A percentile compares a stretch with the other conserved stretches of the same genome.
These are phyloP conservation scores for Apeltes quadracus DNA, from an alignment of 2,113 vertebrate genomes.

Conservation along the genomic window DNA sequence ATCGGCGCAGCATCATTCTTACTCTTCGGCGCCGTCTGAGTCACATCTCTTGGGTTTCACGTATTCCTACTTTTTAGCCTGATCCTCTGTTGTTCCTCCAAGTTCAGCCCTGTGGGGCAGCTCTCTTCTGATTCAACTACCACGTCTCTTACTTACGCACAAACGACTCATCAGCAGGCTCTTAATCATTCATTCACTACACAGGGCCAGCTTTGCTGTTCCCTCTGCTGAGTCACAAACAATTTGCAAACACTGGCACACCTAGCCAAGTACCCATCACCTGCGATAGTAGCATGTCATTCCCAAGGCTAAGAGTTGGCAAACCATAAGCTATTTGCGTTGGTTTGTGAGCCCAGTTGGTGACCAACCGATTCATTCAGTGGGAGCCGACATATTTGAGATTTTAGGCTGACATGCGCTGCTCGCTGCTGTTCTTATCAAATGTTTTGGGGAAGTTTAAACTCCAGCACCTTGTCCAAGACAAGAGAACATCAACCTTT, in stretches of 20 bases:
- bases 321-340: background rate
- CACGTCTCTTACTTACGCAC: background rate
- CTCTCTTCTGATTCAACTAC: background rate
- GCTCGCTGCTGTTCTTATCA: background rate
- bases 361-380: background rate
- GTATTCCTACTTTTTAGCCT: background rate
- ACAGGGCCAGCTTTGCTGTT: too few relatives aligned
- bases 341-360: background rate
- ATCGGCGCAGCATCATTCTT: conserved; percentile 12
- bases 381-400: background rate
- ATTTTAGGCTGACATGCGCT: background rate
- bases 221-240: background rate
- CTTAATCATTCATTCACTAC: background rate
- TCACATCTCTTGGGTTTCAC: conserved; percentile 2
- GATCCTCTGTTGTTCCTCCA: background rate
- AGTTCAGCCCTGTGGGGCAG: background rate
- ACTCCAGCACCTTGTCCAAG: background rate
- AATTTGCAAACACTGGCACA: background rate
- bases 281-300: background rate
- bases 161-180: background rate
- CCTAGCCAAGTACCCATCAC: background rate
- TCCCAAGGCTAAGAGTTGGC: background rate
- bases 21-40: conserved; percentile 17
- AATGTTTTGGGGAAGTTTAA: background rate
- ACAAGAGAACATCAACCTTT: background rate